A percentile compares a stretch with the other conserved stretches of the same genome.
Evolutionary conservation across 2,797 vertebrate species (phyloP).

Genomic region (Siniperca undulata): DNA sequence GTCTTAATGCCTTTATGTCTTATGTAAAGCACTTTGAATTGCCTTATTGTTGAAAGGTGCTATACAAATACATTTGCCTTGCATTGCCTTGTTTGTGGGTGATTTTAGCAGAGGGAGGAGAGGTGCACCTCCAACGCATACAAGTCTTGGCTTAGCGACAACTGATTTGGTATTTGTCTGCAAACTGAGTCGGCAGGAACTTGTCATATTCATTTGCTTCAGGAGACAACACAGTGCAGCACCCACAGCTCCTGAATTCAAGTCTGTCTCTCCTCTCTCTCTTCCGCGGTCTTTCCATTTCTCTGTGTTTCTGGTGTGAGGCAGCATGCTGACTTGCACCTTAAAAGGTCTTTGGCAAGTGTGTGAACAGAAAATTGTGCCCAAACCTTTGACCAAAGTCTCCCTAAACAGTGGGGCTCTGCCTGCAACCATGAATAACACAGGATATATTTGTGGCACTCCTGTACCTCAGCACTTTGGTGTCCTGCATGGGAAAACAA

Average conservation of each 20-base stretch:
- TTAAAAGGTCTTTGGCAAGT: conserved; percentile 68
- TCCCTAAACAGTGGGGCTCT: conserved; percentile 68
- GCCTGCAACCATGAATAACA: conserved; percentile 68
- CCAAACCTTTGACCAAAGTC: conserved; percentile 75
- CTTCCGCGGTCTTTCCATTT: conserved; percentile 20
- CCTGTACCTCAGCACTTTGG: conserved; percentile 42
- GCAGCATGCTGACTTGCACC: conserved; percentile 59
- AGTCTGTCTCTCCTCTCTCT: conserved; percentile 11
- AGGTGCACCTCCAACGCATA: conserved; percentile 37
- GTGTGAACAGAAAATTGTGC: conserved; percentile 67
- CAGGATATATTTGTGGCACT: conserved; percentile 49
- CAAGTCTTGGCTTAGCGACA: conserved; percentile 30
- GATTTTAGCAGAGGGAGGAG: conserved; percentile 33
- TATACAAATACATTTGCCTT: background rate
- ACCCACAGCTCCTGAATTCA: conserved; percentile 43
- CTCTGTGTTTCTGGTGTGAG: conserved; percentile 44
- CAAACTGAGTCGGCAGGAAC: conserved; percentile 60
- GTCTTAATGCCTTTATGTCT: background rate
- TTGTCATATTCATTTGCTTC: conserved; percentile 66
- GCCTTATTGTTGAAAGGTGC: conserved; percentile 18
- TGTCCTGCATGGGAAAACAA: conserved; percentile 17
- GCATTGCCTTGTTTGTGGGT: conserved; percentile 27
- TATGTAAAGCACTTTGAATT: background rate
- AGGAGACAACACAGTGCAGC: conserved; percentile 54
- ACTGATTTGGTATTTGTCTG: conserved; percentile 61